Percentiles rank a stretch among this genome's conserved stretches.
These are phyloP conservation scores for Chirona hameri DNA, from an alignment of 2,888 invertebrate species.

Conservation along the genomic window DNA sequence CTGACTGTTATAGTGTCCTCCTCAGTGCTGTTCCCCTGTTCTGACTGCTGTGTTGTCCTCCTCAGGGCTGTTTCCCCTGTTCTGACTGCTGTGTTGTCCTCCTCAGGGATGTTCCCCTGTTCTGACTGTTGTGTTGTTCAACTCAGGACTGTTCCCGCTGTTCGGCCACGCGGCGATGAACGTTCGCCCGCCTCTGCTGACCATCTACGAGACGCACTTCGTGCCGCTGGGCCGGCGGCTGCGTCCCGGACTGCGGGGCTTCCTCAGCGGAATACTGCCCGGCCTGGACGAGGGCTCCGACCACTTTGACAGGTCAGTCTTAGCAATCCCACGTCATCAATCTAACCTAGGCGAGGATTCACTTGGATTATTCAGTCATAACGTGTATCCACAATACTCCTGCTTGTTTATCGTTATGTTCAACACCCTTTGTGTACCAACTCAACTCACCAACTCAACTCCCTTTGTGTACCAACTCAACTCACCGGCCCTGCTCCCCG, in stretches of 20 bases:
- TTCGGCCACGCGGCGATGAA: constrained; percentile 84
- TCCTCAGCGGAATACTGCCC: constrained; percentile 75
- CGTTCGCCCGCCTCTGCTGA: constrained; percentile 74
- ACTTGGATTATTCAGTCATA: constrained; percentile 63
- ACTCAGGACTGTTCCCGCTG: constrained; percentile 76
- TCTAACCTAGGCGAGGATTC: constrained; percentile 80
- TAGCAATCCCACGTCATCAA: constrained; percentile 58
- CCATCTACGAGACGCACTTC: constrained; percentile 82
- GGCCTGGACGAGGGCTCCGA: constrained; percentile 82
- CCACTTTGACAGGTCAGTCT: constrained; percentile 65
- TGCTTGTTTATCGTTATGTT: no score
- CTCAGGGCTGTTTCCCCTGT: background rate
- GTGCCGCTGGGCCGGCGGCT: constrained; percentile 72
- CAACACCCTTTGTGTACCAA: no score
- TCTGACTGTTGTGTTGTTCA: no score
- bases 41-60: no score
- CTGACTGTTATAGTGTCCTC: constrained; percentile 55
- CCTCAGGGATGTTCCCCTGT: no score
- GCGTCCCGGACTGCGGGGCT: constrained; percentile 77
- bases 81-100: no score
- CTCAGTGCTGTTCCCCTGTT: no score
- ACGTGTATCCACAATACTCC: no score
- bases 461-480: background rate
- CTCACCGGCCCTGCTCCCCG: constrained; percentile 39
- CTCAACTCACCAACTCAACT: no score